Evolutionary conservation across 2,888 invertebrate species (phyloP).

Genomic region (Drosophila austrosaltans): DNA sequence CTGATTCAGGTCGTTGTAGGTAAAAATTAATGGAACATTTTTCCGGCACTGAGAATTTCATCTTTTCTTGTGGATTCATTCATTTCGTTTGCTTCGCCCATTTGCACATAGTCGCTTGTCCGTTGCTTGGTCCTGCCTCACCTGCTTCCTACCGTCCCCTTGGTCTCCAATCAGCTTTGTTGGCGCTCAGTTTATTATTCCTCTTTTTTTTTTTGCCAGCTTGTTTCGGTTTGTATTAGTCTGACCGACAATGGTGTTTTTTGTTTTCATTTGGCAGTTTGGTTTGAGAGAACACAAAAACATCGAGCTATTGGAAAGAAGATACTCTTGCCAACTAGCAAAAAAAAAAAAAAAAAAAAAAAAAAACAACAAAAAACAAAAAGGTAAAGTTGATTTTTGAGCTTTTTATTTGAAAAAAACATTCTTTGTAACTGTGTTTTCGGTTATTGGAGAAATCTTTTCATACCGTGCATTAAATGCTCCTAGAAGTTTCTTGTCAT

Average conservation of each 20-base stretch:
- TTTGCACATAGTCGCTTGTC: conserved; percentile 17
- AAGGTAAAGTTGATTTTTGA: conserved; percentile 16
- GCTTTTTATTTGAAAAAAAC: conserved; percentile 6
- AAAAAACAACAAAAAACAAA: neutral
- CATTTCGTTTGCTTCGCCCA: conserved; percentile 27
- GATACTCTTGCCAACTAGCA: conserved; percentile 6
- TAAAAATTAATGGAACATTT: conserved; percentile 71
- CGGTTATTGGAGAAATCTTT: conserved; percentile 2
- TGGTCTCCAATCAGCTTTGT: conserved; percentile 15
- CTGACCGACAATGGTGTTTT: conserved; percentile 18
- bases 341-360: too few species aligned
- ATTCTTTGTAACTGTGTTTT: conserved; percentile 8
- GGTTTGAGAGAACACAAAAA: conserved; percentile 16
- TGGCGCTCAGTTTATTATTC: conserved; percentile 16
- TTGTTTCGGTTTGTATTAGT: conserved; percentile 26
- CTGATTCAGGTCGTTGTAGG: conserved; percentile 69
- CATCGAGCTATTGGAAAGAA: conserved; percentile 5
- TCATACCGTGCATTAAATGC: neutral
- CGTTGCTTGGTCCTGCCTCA: neutral
- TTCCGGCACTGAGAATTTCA: conserved; percentile 62
- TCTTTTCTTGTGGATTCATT: conserved; percentile 54
- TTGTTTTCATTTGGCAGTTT: conserved; percentile 18
- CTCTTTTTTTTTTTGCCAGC: conserved; percentile 16
- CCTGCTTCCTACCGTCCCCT: neutral
- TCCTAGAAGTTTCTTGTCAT: neutral